Conservation (phyloP, 2,888 invertebrate genomes). For the Lampropteryx suffumata region DNA sequence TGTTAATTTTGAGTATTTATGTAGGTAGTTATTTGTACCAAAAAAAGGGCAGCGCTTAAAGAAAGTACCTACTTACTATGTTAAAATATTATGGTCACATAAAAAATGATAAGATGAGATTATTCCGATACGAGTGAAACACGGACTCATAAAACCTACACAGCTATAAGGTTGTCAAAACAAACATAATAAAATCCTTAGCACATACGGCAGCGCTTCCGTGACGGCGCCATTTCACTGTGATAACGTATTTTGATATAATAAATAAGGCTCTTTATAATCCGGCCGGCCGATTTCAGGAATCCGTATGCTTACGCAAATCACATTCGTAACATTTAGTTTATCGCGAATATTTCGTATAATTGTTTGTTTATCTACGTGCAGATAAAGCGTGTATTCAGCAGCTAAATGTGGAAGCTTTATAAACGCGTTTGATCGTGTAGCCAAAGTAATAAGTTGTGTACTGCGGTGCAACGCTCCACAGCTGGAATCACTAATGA, state of each 20-base stretch:
- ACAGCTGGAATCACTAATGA: conserved; percentile 76
- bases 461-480: conserved; percentile 65
- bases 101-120: conserved; percentile 38
- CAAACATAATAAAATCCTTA: conserved; percentile 35
- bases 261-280: conserved; percentile 46
- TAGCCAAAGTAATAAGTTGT: conserved; percentile 79
- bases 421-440: conserved; percentile 64
- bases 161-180: conserved; percentile 37
- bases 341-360: conserved; percentile 42
- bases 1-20: background rate
- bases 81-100: conserved; percentile 22
- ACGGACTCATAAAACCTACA: conserved; percentile 35
- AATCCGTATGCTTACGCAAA: conserved; percentile 27
- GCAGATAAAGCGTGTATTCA: conserved; percentile 55
- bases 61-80: conserved; percentile 11
- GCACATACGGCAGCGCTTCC: conserved; percentile 33
- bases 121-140: conserved; percentile 38
- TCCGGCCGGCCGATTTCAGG: conserved; percentile 31
- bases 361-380: conserved; percentile 52
- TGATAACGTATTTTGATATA: conserved; percentile 40
- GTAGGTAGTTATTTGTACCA: background rate
- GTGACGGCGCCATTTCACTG: conserved; percentile 32
- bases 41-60: conserved; percentile 7
- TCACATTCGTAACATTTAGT: conserved; percentile 34
- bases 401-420: conserved; percentile 53